Evolutionary conservation across 2,797 vertebrate genomes (phyloP).

Genomic region (Glyptemys insculpta): DNA sequence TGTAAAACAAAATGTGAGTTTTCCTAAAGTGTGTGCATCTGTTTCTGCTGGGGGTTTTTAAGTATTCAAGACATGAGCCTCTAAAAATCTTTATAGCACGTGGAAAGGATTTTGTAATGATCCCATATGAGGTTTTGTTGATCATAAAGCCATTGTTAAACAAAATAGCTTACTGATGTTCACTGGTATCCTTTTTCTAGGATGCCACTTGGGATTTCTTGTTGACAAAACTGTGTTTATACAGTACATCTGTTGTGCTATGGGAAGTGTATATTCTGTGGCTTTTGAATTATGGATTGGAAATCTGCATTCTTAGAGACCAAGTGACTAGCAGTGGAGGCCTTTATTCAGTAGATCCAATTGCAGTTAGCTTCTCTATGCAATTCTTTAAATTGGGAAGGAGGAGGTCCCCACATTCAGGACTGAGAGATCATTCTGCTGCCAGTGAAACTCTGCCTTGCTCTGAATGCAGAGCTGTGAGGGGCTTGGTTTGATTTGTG

Average conservation of each 20-base stretch:
- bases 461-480: background rate
- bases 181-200: background rate
- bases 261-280: background rate
- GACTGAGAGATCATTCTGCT: constrained; percentile 10
- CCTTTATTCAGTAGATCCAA: background rate
- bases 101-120: constrained; percentile 22
- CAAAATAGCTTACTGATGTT: constrained; percentile 9
- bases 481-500: background rate
- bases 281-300: constrained; percentile 44
- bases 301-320: constrained; percentile 18
- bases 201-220: background rate
- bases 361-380: background rate
- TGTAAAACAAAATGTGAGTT: background rate
- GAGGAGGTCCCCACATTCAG: background rate
- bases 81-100: accelerated
- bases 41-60: background rate
- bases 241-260: constrained; percentile 1
- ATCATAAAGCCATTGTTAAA: constrained; percentile 15
- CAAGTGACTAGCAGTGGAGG: background rate
- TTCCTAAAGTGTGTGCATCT: background rate
- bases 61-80: background rate
- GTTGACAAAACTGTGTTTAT: background rate
- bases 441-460: background rate
- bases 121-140: background rate
- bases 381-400: background rate